Percentiles rank a stretch among this genome's conserved stretches.
phyloP scores from a whole-genome alignment of 2,888 invertebrate genomes.

The Drosophila gaucha region DNA sequence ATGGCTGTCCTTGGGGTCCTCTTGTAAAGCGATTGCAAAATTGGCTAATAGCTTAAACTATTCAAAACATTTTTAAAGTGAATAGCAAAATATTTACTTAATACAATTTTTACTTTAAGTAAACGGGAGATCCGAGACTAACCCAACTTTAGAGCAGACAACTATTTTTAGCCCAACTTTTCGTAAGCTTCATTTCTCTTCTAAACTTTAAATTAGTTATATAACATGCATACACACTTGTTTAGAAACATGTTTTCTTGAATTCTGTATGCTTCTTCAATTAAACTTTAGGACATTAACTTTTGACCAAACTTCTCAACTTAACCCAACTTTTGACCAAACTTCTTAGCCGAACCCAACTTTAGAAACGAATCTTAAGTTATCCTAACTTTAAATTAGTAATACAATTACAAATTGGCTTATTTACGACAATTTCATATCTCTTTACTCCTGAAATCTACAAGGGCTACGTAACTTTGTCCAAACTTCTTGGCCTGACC shows the following conservation, averaged over 20 bases:
- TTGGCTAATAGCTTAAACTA: slow-evolving; percentile 2
- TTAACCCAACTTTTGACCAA: background rate
- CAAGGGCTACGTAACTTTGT: no score
- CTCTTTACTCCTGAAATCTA: background rate
- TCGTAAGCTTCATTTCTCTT: background rate
- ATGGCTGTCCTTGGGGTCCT: slow-evolving; percentile 55
- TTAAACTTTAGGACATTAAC: background rate
- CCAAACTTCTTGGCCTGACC: no score
- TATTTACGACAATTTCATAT: background rate
- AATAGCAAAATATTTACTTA: background rate
- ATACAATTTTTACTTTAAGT: background rate
- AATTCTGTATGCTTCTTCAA: background rate
- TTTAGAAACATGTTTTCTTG: background rate
- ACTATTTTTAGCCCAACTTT: background rate
- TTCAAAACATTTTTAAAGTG: background rate
- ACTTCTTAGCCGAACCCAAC: background rate
- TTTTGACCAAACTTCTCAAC: background rate
- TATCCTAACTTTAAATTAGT: background rate
- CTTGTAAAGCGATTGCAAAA: slow-evolving; percentile 50
- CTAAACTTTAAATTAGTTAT: background rate
- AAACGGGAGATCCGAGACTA: background rate
- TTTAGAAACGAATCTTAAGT: background rate
- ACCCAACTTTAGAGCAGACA: background rate
- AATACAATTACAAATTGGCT: background rate
- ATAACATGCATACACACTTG: background rate